phyloP scores from a whole-genome alignment of 2,113 vertebrate genomes.

The Daubentonia madagascariensis region DNA sequence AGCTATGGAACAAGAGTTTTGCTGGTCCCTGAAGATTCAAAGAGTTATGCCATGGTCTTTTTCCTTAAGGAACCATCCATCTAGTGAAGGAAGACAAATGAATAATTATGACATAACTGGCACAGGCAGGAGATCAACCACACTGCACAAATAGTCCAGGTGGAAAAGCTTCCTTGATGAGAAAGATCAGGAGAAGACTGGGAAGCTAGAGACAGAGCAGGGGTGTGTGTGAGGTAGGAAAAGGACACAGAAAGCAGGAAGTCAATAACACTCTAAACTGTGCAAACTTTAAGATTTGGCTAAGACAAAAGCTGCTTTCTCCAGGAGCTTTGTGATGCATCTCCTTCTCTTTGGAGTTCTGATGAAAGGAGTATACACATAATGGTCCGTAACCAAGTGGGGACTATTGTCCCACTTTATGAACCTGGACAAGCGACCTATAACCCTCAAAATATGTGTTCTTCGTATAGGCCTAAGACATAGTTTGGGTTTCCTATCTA shows the following conservation, averaged over 20 bases:
- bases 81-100: background rate
- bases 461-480: too few relatives aligned
- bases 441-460: background rate
- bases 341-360: background rate
- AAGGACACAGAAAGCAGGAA: background rate
- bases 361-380: background rate
- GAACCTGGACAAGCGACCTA: background rate
- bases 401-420: background rate
- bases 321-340: background rate
- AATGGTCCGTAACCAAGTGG: background rate
- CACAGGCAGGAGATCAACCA: background rate
- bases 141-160: background rate
- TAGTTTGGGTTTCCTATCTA: background rate
- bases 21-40: background rate
- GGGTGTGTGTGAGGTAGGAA: background rate
- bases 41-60: background rate
- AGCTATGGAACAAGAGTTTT: background rate
- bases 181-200: background rate
- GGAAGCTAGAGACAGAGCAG: background rate
- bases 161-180: background rate
- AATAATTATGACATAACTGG: background rate
- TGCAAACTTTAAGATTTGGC: background rate
- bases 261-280: background rate
- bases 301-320: background rate
- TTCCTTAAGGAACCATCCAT: background rate